A percentile compares a stretch with the other conserved stretches of the same genome.
phyloP scores from a whole-genome alignment of 2,113 vertebrate genomes.

The Muscicapa adusta region DNA sequence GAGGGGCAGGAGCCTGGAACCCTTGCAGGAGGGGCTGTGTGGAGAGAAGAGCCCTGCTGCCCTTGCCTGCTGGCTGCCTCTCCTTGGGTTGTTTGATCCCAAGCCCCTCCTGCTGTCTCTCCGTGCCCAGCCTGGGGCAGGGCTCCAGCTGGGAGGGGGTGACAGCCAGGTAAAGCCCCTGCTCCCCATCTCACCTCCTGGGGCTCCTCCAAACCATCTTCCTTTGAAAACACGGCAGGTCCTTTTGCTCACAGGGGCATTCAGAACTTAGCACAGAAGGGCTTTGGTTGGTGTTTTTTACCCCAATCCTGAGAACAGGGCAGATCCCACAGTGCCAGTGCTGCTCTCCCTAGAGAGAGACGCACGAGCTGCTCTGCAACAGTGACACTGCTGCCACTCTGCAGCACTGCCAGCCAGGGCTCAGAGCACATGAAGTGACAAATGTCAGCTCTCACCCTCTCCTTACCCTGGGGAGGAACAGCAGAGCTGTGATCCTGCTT shows the following conservation, averaged over 20 bases:
- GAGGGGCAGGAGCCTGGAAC: neutral
- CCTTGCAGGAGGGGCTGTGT: neutral
- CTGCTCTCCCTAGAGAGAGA: neutral
- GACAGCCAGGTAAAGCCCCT: neutral
- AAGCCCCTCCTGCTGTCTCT: neutral
- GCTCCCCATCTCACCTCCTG: neutral
- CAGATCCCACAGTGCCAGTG: neutral
- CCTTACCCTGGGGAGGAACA: neutral
- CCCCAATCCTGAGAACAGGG: slow-evolving; percentile 66
- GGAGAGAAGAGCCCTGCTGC: neutral
- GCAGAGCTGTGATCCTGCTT: neutral
- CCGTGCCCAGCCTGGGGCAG: neutral
- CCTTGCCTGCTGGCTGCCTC: neutral
- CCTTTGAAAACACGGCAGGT: slow-evolving; percentile 39
- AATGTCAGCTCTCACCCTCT: neutral
- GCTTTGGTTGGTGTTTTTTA: neutral
- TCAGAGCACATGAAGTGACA: fast-evolving
- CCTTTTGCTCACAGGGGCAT: slow-evolving; percentile 64
- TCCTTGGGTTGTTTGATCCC: neutral
- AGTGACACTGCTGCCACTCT: neutral
- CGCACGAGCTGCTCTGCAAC: neutral
- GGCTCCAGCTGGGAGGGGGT: neutral
- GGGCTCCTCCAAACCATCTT: slow-evolving; percentile 46
- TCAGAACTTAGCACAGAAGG: slow-evolving; percentile 7
- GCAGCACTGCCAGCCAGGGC: neutral